phyloP scores from a whole-genome alignment of 2,113 vertebrate genomes.

The Anguilla japonica region DNA sequence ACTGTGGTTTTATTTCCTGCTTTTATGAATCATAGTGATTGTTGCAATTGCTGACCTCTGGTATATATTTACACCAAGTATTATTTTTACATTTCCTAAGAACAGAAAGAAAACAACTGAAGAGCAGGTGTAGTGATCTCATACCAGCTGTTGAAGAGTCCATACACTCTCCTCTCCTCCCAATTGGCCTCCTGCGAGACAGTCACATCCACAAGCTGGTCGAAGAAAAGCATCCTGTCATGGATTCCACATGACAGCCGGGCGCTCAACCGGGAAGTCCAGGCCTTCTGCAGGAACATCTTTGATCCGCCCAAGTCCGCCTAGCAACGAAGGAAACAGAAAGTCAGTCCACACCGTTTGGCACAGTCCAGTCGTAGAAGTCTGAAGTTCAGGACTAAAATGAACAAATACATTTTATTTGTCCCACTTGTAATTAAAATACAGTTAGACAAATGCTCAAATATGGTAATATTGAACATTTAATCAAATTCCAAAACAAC shows the following conservation, averaged over 20 bases:
- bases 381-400: too few relatives aligned
- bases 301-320: slow-evolving; percentile 61
- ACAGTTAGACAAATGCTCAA: too few relatives aligned
- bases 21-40: too few relatives aligned
- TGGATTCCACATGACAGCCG: slow-evolving; percentile 61
- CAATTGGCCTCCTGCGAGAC: slow-evolving; percentile 38
- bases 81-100: too few relatives aligned
- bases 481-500: too few relatives aligned
- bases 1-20: too few relatives aligned
- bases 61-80: neutral
- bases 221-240: slow-evolving; percentile 26
- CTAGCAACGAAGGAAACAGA: slow-evolving; percentile 37
- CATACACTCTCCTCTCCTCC: slow-evolving; percentile 57
- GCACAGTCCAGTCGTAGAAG: neutral
- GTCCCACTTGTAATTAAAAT: too few relatives aligned
- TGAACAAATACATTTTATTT: too few relatives aligned
- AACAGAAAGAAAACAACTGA: neutral
- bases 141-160: slow-evolving; percentile 73
- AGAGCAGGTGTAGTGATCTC: neutral
- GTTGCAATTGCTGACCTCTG: neutral
- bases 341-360: neutral
- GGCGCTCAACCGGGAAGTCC: slow-evolving; percentile 67
- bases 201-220: slow-evolving; percentile 58
- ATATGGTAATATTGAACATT: too few relatives aligned
- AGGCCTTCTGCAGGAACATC: slow-evolving; percentile 52